Evolutionary conservation across 2,113 vertebrate species (phyloP).

Genomic region (Sylvia atricapilla): DNA sequence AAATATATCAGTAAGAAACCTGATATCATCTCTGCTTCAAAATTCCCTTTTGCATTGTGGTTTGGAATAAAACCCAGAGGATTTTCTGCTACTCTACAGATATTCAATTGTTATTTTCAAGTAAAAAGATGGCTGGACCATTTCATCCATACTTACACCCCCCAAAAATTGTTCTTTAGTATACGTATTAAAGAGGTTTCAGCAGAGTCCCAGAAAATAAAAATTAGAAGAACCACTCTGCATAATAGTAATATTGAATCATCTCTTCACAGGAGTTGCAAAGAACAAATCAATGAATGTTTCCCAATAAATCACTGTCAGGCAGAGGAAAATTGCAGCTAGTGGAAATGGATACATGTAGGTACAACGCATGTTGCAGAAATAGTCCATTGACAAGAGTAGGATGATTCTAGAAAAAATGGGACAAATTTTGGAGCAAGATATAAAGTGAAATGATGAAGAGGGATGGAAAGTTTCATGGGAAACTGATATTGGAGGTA

Average conservation of each 20-base stretch:
- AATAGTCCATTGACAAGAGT: background rate
- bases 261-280: background rate
- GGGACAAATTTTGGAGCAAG: background rate
- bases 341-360: background rate
- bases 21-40: background rate
- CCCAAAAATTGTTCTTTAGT: background rate
- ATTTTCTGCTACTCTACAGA: background rate
- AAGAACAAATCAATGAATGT: background rate
- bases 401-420: background rate
- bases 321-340: background rate
- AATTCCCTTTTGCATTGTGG: background rate
- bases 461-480: background rate
- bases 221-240: background rate
- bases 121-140: background rate
- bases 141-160: background rate
- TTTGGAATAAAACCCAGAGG: background rate
- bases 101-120: background rate
- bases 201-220: background rate
- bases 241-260: background rate
- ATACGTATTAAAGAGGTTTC: background rate
- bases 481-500: background rate
- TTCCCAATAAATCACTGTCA: background rate
- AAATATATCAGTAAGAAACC: background rate
- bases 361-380: background rate
- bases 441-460: background rate